Conservation (phyloP, 1,140 invertebrate genomes). For the Cyclargus thomasi region DNA sequence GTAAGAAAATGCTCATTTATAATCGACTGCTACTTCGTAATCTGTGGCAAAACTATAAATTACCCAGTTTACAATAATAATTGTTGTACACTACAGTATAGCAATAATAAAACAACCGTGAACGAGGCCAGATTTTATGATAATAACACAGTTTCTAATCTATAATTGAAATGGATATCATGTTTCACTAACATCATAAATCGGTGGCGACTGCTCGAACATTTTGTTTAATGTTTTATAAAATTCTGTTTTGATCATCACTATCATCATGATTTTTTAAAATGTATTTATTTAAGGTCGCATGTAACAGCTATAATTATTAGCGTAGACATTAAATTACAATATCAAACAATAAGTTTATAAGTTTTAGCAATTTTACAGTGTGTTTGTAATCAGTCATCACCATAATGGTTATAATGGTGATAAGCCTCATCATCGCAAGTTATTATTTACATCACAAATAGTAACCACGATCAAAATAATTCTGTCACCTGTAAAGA, state of each 20-base stretch:
- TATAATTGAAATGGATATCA: slow-evolving; percentile 15
- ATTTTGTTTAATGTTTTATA: background rate
- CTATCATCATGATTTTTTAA: background rate
- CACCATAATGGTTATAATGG: too few relatives aligned
- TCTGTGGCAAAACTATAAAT: background rate
- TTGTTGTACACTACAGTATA: background rate
- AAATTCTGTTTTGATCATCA: background rate
- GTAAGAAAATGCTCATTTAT: too few relatives aligned
- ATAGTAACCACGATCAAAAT: too few relatives aligned
- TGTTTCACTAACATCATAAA: background rate
- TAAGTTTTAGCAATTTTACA: too few relatives aligned
- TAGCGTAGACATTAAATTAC: too few relatives aligned
- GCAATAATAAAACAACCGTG: slow-evolving; percentile 1
- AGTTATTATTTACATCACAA: too few relatives aligned
- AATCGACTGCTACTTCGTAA: background rate
- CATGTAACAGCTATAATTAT: too few relatives aligned
- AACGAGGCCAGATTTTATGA: background rate
- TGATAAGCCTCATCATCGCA: too few relatives aligned
- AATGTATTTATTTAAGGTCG: background rate
- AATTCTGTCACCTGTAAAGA: too few relatives aligned
- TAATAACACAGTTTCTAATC: slow-evolving; percentile 14
- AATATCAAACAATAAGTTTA: too few relatives aligned
- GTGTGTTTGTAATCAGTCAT: too few relatives aligned
- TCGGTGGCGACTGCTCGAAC: background rate
- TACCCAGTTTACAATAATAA: background rate